A percentile compares a stretch with the other conserved stretches of the same genome.
Evolutionary conservation across 2,113 vertebrate genomes (phyloP).

Genomic region (Reinhardtius hippoglossoides): DNA sequence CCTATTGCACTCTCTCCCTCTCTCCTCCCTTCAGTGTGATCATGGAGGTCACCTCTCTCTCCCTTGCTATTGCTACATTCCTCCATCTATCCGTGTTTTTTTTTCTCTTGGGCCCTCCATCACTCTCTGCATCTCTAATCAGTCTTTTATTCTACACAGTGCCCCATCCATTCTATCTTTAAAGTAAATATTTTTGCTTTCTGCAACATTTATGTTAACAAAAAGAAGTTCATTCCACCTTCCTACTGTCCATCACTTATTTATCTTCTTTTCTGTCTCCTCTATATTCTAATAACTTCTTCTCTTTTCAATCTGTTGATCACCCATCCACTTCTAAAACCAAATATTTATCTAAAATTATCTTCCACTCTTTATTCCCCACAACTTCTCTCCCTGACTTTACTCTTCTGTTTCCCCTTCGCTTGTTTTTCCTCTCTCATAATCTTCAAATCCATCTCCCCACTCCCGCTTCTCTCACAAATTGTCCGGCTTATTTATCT

Average conservation of each 20-base stretch:
- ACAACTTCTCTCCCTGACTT: background rate
- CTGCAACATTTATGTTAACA: background rate
- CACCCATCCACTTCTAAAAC: background rate
- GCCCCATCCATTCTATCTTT: background rate
- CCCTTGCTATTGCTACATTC: slow-evolving; percentile 22
- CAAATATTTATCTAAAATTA: slow-evolving; percentile 25
- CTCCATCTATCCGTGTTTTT: slow-evolving; percentile 13
- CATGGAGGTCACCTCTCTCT: slow-evolving; percentile 64
- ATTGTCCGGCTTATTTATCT: slow-evolving; percentile 44
- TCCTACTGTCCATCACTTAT: background rate
- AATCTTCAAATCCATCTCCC: slow-evolving; percentile 36
- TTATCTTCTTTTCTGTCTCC: background rate
- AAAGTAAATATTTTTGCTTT: background rate
- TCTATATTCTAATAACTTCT: background rate
- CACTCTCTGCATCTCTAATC: background rate
- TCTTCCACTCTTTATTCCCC: background rate
- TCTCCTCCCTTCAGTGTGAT: slow-evolving; percentile 52
- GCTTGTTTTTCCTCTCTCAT: slow-evolving; percentile 8
- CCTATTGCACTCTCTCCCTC: slow-evolving; percentile 30
- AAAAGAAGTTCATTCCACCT: background rate
- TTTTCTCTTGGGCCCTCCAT: background rate
- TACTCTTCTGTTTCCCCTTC: background rate
- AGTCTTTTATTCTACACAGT: background rate
- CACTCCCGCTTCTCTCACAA: background rate
- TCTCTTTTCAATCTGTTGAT: background rate